Conservation (phyloP, 2,888 invertebrate species). For the Pseudolycoriella hygida region DNA sequence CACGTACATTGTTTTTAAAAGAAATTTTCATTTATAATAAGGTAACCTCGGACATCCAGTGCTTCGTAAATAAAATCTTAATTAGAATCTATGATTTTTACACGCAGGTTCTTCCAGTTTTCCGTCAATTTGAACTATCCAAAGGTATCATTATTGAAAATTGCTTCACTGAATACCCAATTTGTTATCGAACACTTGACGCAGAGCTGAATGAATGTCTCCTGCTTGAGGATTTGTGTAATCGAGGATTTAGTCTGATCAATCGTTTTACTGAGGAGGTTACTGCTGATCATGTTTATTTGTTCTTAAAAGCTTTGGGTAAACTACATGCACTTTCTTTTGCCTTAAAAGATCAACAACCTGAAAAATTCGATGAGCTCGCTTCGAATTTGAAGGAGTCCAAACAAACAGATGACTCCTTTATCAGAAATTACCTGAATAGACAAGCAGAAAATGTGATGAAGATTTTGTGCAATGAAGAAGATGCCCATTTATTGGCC, state of each 20-base stretch:
- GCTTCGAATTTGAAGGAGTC: neutral
- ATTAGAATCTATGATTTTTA: no score
- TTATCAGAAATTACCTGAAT: neutral
- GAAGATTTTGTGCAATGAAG: no score
- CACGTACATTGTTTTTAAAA: no score
- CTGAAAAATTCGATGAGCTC: constrained; percentile 1
- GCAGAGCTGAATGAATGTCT: constrained; percentile 21
- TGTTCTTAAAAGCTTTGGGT: constrained; percentile 28
- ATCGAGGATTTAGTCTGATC: constrained; percentile 23
- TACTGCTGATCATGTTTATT: constrained; percentile 24
- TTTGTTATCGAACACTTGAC: constrained; percentile 2
- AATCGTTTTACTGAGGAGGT: constrained; percentile 24
- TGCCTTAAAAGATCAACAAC: constrained; percentile 21
- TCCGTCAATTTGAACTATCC: constrained; percentile 7
- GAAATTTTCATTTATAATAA: no score
- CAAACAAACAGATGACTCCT: no score
- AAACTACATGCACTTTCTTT: constrained; percentile 32
- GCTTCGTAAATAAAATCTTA: no score
- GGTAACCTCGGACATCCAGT: no score
- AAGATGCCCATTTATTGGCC: neutral
- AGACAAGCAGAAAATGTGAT: no score
- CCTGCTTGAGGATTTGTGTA: constrained; percentile 25
- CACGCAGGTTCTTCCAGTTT: constrained; percentile 2
- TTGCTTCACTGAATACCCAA: constrained; percentile 7
- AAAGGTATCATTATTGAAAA: constrained; percentile 6